Conservation (phyloP, 2,888 invertebrate species). For the Cerastis leucographa region DNA sequence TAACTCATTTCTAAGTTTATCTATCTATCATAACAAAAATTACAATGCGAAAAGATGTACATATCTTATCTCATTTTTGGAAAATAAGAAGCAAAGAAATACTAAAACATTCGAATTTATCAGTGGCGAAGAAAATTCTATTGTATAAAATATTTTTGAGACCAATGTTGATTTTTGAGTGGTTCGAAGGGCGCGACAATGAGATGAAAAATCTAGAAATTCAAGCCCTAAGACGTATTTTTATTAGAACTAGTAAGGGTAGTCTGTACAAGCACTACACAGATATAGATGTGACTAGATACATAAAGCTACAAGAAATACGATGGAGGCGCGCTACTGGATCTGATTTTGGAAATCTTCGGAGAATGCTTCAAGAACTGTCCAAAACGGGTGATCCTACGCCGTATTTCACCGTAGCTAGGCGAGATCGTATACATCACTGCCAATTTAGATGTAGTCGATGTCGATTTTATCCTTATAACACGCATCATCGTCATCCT, state of each 20-base stretch:
- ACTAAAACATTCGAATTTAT: constrained; percentile 64
- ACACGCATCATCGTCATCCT: not conserved
- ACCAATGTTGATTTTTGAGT: constrained; percentile 75
- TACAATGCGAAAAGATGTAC: constrained; percentile 21
- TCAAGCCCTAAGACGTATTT: constrained; percentile 71
- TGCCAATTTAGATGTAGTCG: not conserved
- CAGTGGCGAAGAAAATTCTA: constrained; percentile 69
- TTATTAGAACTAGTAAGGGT: constrained; percentile 49
- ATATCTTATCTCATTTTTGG: constrained; percentile 46
- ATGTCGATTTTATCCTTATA: not conserved
- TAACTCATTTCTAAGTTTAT: not conserved
- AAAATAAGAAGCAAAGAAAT: constrained; percentile 60
- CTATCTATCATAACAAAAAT: not conserved
- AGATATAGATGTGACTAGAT: constrained; percentile 72
- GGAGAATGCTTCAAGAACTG: constrained; percentile 63
- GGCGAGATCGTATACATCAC: constrained; percentile 5
- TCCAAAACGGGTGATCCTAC: constrained; percentile 62
- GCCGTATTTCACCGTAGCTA: constrained; percentile 56
- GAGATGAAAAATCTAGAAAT: constrained; percentile 72
- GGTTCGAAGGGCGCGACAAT: constrained; percentile 66
- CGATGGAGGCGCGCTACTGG: constrained; percentile 72
- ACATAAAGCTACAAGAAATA: constrained; percentile 73
- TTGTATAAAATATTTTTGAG: constrained; percentile 79
- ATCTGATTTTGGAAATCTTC: constrained; percentile 54
- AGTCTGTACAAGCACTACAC: constrained; percentile 70